Evolutionary conservation across 2,888 invertebrate genomes (phyloP).

Genomic region (Lypha dubia): DNA sequence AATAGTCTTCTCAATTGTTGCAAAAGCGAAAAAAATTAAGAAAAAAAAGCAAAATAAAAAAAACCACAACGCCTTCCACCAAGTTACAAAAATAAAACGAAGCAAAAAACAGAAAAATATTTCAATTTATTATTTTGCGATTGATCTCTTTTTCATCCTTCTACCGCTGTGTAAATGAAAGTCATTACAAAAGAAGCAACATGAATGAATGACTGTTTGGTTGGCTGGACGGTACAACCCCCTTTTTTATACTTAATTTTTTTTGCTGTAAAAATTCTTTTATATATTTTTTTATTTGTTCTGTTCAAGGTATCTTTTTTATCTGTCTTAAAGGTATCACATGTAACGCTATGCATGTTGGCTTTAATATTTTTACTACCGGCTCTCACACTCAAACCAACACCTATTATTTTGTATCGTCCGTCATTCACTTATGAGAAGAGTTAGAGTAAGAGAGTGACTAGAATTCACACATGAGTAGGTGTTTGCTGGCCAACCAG

Average conservation of each 20-base stretch:
- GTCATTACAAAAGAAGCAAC: constrained; percentile 46
- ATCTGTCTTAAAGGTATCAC: constrained; percentile 56
- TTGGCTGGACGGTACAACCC: constrained; percentile 48
- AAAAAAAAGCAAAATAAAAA: constrained; percentile 8
- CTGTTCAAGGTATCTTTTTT: not conserved
- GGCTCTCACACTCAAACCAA: constrained; percentile 28
- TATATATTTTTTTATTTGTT: constrained; percentile 8
- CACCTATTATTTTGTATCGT: constrained; percentile 22
- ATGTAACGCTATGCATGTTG: constrained; percentile 64
- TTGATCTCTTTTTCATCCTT: constrained; percentile 47
- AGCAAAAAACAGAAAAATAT: no score
- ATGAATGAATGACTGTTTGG: constrained; percentile 23
- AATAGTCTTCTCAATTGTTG: constrained; percentile 16
- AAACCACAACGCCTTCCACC: constrained; percentile 45
- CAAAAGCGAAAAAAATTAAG: not conserved
- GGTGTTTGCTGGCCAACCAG: constrained; percentile 61
- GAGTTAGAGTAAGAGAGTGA: constrained; percentile 38
- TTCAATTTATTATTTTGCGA: constrained; percentile 61
- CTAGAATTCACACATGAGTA: constrained; percentile 66
- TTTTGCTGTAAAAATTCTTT: constrained; percentile 21
- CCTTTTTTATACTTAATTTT: constrained; percentile 12
- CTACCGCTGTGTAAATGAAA: constrained; percentile 34
- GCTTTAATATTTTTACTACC: constrained; percentile 35
- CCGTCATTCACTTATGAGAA: constrained; percentile 17
- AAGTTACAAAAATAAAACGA: no score